Percentiles rank a stretch among this genome's conserved stretches.
Conservation (phyloP, 2,888 invertebrate species). For the Cylindroiulus punctatus region DNA sequence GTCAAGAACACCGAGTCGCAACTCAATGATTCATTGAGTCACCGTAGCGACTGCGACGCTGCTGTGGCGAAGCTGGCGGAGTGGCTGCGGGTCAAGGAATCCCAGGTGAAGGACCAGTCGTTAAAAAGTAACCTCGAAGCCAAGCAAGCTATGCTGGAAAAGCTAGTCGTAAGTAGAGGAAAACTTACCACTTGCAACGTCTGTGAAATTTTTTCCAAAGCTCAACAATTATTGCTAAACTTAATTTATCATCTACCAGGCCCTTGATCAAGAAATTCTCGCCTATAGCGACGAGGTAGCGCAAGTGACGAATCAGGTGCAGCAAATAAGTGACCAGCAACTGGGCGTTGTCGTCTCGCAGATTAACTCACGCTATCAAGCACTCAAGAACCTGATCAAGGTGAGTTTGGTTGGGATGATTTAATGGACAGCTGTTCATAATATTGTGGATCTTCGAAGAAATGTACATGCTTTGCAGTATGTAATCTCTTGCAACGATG, state of each 20-base stretch:
- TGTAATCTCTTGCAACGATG: too few relatives aligned
- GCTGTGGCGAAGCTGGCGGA: constrained; percentile 79
- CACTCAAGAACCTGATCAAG: constrained; percentile 81
- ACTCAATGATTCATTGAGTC: constrained; percentile 78
- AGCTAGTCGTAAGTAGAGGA: constrained; percentile 70
- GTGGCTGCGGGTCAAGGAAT: constrained; percentile 88
- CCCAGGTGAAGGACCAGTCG: constrained; percentile 86
- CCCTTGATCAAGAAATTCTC: constrained; percentile 76
- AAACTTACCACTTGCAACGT: background rate
- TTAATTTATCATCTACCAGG: constrained; percentile 60
- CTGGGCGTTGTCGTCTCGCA: constrained; percentile 79
- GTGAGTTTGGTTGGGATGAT: constrained; percentile 59
- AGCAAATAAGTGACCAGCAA: constrained; percentile 79
- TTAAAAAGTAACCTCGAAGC: constrained; percentile 85
- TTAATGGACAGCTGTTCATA: background rate
- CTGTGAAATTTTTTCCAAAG: background rate
- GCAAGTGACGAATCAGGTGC: constrained; percentile 75
- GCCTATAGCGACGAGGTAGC: constrained; percentile 76
- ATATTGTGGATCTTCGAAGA: too few relatives aligned
- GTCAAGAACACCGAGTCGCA: constrained; percentile 78
- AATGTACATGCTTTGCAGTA: too few relatives aligned
- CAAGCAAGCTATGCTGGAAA: constrained; percentile 81
- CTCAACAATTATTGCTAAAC: background rate
- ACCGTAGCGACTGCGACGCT: constrained; percentile 84
- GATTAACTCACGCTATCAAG: constrained; percentile 82